phyloP scores from a whole-genome alignment of 1,140 invertebrate species.

The Calycopis cecrops region DNA sequence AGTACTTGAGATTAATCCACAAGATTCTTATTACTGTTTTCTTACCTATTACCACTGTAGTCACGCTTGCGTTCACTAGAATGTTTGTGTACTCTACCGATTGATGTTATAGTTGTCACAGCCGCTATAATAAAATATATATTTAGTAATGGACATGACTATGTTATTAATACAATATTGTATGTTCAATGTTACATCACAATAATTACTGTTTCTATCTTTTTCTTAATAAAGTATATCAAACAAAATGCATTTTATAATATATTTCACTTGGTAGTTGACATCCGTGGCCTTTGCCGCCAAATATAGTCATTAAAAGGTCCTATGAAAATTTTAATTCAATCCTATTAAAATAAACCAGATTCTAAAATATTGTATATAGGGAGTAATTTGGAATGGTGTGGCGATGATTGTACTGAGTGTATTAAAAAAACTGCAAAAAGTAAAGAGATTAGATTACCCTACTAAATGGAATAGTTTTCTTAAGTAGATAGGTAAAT shows the following conservation, averaged over 20 bases:
- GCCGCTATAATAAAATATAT: background rate
- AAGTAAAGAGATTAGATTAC: conserved; percentile 37
- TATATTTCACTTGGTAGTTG: no score
- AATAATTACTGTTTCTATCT: background rate
- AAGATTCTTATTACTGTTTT: background rate
- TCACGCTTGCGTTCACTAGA: conserved; percentile 12
- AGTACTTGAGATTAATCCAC: conserved; percentile 11
- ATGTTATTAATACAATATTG: background rate
- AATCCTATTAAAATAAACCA: conserved; percentile 5
- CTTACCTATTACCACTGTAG: background rate
- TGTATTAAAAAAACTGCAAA: conserved; percentile 20
- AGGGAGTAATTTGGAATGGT: conserved; percentile 3
- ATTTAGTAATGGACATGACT: background rate
- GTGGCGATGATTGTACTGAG: conserved; percentile 10
- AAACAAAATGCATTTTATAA: background rate
- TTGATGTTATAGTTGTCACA: background rate
- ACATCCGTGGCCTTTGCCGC: no score
- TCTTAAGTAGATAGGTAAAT: conserved; percentile 62
- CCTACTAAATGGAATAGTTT: conserved; percentile 39
- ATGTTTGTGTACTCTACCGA: background rate
- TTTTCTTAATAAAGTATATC: background rate
- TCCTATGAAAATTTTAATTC: conserved; percentile 5
- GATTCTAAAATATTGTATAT: conserved; percentile 1
- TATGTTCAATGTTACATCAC: background rate
- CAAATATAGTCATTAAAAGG: background rate